phyloP scores from a whole-genome alignment of 2,113 vertebrate species.

The Cervus canadensis region DNA sequence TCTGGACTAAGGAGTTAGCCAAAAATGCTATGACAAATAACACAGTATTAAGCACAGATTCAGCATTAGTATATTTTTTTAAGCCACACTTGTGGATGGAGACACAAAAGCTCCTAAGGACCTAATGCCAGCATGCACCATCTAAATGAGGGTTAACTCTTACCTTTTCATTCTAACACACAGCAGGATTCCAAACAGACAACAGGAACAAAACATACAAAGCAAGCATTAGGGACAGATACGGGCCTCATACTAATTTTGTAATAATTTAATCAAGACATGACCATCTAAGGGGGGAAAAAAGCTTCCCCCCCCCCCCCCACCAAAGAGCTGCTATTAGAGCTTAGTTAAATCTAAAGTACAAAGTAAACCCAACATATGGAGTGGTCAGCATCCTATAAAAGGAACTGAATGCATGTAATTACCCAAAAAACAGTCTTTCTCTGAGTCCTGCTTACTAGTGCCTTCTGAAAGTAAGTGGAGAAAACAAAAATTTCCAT shows the following conservation, averaged over 20 bases:
- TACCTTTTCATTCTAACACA: slow-evolving; percentile 99
- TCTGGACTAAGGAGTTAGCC: slow-evolving; percentile 65
- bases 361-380: slow-evolving; percentile 21
- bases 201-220: slow-evolving; percentile 97
- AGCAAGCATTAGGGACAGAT: slow-evolving; percentile 94
- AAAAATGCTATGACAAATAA: slow-evolving; percentile 67
- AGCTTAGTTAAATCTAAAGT: neutral
- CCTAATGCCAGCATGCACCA: slow-evolving; percentile 89
- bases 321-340: slow-evolving; percentile 1
- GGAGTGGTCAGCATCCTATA: neutral
- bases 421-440: slow-evolving; percentile 17
- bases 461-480: slow-evolving; percentile 2
- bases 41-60: slow-evolving; percentile 66
- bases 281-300: slow-evolving; percentile 47
- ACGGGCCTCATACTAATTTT: slow-evolving; percentile 73
- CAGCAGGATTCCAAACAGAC: slow-evolving; percentile 99
- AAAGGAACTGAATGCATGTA: neutral
- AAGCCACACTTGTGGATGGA: slow-evolving; percentile 57
- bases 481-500: slow-evolving; percentile 17
- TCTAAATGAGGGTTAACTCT: slow-evolving; percentile 90
- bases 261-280: slow-evolving; percentile 74
- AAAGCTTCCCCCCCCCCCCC: neutral
- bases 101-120: slow-evolving; percentile 73
- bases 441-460: neutral
- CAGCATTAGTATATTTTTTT: slow-evolving; percentile 64